Evolutionary conservation across 2,888 invertebrate genomes (phyloP), one percentile per base, ranked within the genome.

Genomic region (Brachypterus glaber): DNA sequence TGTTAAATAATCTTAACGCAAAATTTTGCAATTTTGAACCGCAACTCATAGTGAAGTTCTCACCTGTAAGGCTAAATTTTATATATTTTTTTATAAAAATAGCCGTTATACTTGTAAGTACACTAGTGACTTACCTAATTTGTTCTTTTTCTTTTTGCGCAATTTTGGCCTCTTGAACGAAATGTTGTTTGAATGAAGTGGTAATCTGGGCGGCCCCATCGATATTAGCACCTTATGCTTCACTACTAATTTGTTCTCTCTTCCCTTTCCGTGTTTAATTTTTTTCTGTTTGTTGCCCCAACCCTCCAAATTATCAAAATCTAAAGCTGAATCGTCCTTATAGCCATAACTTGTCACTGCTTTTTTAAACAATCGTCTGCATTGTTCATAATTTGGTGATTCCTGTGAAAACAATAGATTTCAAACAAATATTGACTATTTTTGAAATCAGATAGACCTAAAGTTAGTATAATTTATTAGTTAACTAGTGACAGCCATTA

Each of bases 331-430:
- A 40, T 60, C 57, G 33, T 62, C 49, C 35, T 59, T 59, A 41
- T 59, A 66, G 29, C 73, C 76, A 46, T 72, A 71, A 39, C 74
- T 72, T 29, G 70, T 61, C 25, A 85, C 66, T 47, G 82, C 83
- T 41, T 72, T 73, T 47, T 67, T 70, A 50, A 90, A 80, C 21
- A 88, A 61, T 45, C 69, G 73, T 49, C 77, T 74, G 53, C 81
- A 82, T 45, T 75, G 76, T 13, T 76, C 71, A 60, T 89, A 90
- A 58, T 87, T 77, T 1, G 89, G 90, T 51, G 75, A 71, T 44
- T 82, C 79, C 36, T 78, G 76, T 55, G 84, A 86, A 30, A n/a
- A 9, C 16, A 25, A 16, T 16, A 15, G 15, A 15, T 32, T 30
- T 34, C 33, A 17, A 31, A 37, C 18, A 33, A 38, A 30, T 33